These are phyloP conservation scores for Cheilosia grossa DNA, from an alignment of 2,888 invertebrate species.

Conservation along the genomic window DNA sequence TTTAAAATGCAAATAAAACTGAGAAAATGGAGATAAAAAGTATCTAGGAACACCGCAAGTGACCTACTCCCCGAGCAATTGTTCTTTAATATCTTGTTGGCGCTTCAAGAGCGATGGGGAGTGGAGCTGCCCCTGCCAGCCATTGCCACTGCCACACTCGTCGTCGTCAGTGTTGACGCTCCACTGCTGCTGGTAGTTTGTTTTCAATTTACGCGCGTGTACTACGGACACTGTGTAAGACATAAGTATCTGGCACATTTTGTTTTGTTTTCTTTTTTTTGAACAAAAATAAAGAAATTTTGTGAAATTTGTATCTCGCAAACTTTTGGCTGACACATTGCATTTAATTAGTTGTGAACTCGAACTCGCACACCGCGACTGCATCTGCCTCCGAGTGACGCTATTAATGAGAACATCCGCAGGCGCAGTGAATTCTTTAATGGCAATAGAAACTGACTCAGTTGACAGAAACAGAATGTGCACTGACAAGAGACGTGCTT, in stretches of 20 bases:
- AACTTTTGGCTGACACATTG: slow-evolving; percentile 27
- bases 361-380: slow-evolving; percentile 8
- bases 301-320: slow-evolving; percentile 27
- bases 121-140: not conserved
- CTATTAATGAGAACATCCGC: slow-evolving; percentile 59
- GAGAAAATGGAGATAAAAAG: slow-evolving; percentile 5
- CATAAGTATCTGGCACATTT: slow-evolving; percentile 15
- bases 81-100: slow-evolving; percentile 28
- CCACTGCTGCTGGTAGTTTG: slow-evolving; percentile 23
- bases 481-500: slow-evolving; percentile 25
- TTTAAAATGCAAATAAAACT: slow-evolving; percentile 49
- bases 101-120: slow-evolving; percentile 23
- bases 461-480: slow-evolving; percentile 1
- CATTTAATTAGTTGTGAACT: slow-evolving; percentile 57
- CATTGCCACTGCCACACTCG: slow-evolving; percentile 25
- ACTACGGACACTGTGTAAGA: slow-evolving; percentile 20
- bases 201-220: slow-evolving; percentile 25
- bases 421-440: slow-evolving; percentile 34
- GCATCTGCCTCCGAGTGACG: slow-evolving; percentile 33
- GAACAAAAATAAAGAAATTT: slow-evolving; percentile 22
- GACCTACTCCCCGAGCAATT: slow-evolving; percentile 55
- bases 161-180: slow-evolving; percentile 44
- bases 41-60: slow-evolving; percentile 40
- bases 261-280: not conserved
- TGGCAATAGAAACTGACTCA: slow-evolving; percentile 22